phyloP scores from a whole-genome alignment of 2,797 vertebrate species.

The Pseudopleuronectes americanus region DNA sequence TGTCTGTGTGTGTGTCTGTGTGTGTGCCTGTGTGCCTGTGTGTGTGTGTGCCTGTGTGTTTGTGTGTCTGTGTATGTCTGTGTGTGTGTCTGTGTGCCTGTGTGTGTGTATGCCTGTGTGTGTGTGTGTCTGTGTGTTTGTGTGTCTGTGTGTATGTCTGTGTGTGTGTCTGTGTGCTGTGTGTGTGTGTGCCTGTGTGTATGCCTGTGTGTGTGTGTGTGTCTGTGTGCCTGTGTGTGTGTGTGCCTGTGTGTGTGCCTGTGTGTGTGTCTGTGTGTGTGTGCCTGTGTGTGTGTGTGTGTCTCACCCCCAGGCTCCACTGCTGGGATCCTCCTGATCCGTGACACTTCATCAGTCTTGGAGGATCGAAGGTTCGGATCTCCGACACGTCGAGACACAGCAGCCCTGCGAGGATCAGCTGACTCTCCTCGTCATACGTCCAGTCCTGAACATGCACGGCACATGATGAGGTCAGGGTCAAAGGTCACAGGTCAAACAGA shows the following conservation, averaged over 20 bases:
- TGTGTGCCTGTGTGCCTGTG: no score
- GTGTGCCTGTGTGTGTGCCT: no score
- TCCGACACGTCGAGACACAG: conserved; percentile 95
- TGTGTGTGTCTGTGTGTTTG: no score
- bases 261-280: no score
- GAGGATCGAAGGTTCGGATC: conserved; percentile 90
- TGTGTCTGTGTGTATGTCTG: no score
- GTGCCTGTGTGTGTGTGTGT: not conserved
- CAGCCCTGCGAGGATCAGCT: conserved; percentile 91
- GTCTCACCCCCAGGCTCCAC: conserved; percentile 93
- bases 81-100: no score
- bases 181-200: not conserved
- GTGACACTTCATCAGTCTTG: conserved; percentile 97
- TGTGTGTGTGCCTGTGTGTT: no score
- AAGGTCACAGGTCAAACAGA: not conserved
- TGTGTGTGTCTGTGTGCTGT: not conserved
- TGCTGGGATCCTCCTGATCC: conserved; percentile 97
- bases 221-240: not conserved
- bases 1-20: no score
- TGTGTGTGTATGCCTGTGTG: no score
- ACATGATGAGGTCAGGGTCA: not conserved
- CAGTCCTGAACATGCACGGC: conserved; percentile 83
- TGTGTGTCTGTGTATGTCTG: no score
- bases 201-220: conserved; percentile 1
- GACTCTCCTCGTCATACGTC: conserved; percentile 93